Conservation (phyloP, 2,888 invertebrate species). For the Drosophila infuscata region DNA sequence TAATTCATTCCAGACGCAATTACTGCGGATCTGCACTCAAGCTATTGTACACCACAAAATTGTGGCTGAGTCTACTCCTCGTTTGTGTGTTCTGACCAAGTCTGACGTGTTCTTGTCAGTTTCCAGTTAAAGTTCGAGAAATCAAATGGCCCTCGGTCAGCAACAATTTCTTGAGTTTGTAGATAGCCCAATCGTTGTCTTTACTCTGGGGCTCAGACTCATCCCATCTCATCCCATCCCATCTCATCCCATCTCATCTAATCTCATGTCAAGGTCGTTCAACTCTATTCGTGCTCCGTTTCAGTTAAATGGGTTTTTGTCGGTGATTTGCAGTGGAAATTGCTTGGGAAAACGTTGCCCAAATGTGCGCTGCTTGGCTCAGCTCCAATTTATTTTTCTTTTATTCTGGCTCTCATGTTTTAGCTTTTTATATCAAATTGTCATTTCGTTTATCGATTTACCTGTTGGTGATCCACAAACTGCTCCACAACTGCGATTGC, state of each 20-base stretch:
- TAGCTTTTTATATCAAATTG: slow-evolving; percentile 20
- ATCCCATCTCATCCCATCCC: slow-evolving; percentile 8
- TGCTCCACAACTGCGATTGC: background rate
- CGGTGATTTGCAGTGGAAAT: slow-evolving; percentile 30
- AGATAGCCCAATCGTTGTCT: slow-evolving; percentile 3
- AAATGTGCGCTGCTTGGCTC: slow-evolving; percentile 13
- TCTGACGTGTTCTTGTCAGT: background rate
- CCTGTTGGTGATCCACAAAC: slow-evolving; percentile 34
- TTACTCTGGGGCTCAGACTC: slow-evolving; percentile 8
- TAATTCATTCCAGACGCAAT: background rate
- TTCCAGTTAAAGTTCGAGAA: background rate
- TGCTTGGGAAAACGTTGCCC: slow-evolving; percentile 10
- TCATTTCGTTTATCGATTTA: slow-evolving; percentile 47
- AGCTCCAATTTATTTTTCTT: slow-evolving; percentile 16
- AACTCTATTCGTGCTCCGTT: slow-evolving; percentile 10
- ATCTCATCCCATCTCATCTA: slow-evolving; percentile 19
- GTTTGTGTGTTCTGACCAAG: background rate
- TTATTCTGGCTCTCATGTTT: background rate
- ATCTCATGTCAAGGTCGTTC: slow-evolving; percentile 8
- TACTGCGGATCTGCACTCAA: background rate
- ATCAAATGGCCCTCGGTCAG: slow-evolving; percentile 14
- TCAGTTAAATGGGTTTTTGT: slow-evolving; percentile 13
- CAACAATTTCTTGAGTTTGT: slow-evolving; percentile 13
- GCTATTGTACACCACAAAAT: background rate
- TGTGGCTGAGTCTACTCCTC: background rate